Conservation (phyloP, 1,140 invertebrate species). For the Caerostris darwini region DNA sequence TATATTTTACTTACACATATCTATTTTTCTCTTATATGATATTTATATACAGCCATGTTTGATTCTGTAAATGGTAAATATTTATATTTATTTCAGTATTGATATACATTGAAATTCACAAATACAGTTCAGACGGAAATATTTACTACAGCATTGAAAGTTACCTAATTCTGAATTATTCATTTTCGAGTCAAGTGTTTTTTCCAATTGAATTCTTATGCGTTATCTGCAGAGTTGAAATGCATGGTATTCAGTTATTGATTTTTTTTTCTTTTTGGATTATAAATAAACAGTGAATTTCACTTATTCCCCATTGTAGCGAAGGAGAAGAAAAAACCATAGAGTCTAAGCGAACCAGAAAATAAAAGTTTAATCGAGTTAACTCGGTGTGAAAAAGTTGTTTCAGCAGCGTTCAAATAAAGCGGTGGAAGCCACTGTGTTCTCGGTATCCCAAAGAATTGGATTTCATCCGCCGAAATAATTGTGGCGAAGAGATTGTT, state of each 20-base stretch:
- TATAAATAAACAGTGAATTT: not conserved
- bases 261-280: not conserved
- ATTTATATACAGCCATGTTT: not conserved
- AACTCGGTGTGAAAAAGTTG: not conserved
- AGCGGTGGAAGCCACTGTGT: not conserved
- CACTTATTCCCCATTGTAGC: not conserved
- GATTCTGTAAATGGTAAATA: not conserved
- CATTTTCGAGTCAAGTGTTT: not conserved
- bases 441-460: not conserved
- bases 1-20: not conserved
- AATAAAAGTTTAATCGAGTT: slow-evolving; percentile 41
- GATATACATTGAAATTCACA: not conserved
- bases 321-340: not conserved
- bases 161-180: not conserved
- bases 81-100: not conserved
- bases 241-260: not conserved
- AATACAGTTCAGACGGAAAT: not conserved
- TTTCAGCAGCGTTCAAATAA: slow-evolving; percentile 23
- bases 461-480: slow-evolving; percentile 43
- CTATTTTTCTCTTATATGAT: not conserved
- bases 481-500: slow-evolving; percentile 65
- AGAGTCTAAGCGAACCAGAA: not conserved
- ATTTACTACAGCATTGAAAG: not conserved
- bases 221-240: not conserved
- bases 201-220: not conserved